phyloP scores from a whole-genome alignment of 2,113 vertebrate genomes.

The Leucoraja erinaceus region DNA sequence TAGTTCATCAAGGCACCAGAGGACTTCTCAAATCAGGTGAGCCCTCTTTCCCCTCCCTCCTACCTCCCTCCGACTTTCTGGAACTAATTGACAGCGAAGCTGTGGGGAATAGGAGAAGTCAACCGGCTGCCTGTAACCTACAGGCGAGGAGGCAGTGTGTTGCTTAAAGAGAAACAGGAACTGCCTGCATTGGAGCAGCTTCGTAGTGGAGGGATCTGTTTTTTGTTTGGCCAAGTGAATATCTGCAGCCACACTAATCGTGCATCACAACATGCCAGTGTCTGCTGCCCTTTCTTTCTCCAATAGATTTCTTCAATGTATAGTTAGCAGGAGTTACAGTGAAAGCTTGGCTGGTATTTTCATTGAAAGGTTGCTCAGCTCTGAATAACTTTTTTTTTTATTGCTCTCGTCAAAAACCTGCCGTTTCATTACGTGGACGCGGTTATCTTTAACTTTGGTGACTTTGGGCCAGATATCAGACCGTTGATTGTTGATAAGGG shows the following conservation, averaged over 20 bases:
- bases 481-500: background rate
- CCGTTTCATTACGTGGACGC: background rate
- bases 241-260: too few relatives aligned
- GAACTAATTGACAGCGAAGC: constrained; percentile 4
- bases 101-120: background rate
- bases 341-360: background rate
- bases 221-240: background rate
- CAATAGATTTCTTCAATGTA: background rate
- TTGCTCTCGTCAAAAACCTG: too few relatives aligned
- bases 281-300: background rate
- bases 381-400: background rate
- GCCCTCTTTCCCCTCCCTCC: too few relatives aligned
- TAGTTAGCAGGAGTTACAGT: background rate
- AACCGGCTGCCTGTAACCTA: background rate
- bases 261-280: background rate
- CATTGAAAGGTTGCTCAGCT: background rate
- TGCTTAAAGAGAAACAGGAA: background rate
- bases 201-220: constrained; percentile 1
- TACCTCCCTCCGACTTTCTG: constrained; percentile 1
- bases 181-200: background rate
- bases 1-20: background rate
- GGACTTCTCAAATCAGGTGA: constrained; percentile 19
- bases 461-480: background rate
- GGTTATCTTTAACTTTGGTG: background rate
- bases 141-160: background rate